Conservation (phyloP, 30 jellyfish, hydroid and myxozoan genomes). For the Hydra vulgaris region DNA sequence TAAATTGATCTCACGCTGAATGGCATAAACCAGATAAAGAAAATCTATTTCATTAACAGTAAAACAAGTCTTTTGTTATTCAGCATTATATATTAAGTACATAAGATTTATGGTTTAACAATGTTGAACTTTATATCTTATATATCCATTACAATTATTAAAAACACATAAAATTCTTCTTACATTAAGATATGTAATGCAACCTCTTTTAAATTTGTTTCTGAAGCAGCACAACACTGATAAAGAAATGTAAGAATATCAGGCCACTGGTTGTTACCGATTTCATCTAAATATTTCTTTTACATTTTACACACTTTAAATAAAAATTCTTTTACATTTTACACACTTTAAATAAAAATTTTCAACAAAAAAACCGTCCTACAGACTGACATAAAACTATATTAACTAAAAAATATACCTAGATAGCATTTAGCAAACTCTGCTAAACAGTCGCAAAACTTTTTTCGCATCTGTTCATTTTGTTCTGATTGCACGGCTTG, state of each 20-base stretch:
- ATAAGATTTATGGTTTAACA: no score
- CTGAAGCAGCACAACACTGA: constrained; percentile 62
- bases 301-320: background rate
- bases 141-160: background rate
- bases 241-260: constrained; percentile 59
- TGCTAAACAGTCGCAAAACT: constrained; percentile 79
- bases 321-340: no score
- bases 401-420: constrained; percentile 25
- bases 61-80: no score
- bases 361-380: no score
- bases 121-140: no score
- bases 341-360: no score
- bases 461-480: constrained; percentile 63
- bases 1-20: no score
- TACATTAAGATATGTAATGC: constrained; percentile 61
- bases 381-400: background rate
- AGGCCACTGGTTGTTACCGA: constrained; percentile 82
- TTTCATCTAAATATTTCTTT: constrained; percentile 38
- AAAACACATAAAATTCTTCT: constrained; percentile 15
- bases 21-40: no score
- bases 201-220: constrained; percentile 47
- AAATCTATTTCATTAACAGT: no score
- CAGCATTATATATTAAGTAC: no score
- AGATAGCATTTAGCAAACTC: constrained; percentile 91
- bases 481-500: constrained; percentile 77